These are phyloP conservation scores for Hetaerina americana DNA, from an alignment of 1,140 invertebrate genomes.

Conservation along the genomic window DNA sequence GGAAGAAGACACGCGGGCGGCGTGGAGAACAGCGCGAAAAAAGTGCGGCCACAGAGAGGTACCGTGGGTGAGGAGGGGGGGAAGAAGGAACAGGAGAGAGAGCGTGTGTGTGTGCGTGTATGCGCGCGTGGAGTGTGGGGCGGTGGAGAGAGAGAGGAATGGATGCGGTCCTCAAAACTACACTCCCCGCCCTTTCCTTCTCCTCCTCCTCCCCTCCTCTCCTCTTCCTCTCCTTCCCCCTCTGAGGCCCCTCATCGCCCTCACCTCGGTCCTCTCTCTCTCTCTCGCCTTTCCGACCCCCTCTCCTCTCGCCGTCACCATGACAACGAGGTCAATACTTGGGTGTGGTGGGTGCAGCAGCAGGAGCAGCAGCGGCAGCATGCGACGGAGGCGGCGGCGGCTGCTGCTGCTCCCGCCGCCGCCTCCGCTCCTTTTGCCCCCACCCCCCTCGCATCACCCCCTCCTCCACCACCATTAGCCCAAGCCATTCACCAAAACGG, in stretches of 20 bases:
- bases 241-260: not conserved
- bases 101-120: too few species aligned
- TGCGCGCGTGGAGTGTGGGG: not conserved
- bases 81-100: not conserved
- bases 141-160: not conserved
- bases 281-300: not conserved
- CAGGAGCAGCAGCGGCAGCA: not conserved
- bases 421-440: too few species aligned
- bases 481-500: not conserved
- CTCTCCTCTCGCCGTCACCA: not conserved
- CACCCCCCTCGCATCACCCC: too few species aligned
- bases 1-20: too few species aligned
- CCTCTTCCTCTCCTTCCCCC: too few species aligned
- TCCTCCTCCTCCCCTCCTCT: not conserved
- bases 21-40: too few species aligned
- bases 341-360: not conserved
- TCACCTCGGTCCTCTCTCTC: not conserved
- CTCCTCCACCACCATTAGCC: not conserved
- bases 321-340: not conserved
- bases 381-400: not conserved
- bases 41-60: too few species aligned
- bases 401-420: not conserved
- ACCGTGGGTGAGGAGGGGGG: not conserved
- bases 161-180: not conserved
- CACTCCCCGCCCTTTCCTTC: not conserved